Conservation (phyloP, 92 coral and sea anemone species). For the Siderastrea radians region DNA sequence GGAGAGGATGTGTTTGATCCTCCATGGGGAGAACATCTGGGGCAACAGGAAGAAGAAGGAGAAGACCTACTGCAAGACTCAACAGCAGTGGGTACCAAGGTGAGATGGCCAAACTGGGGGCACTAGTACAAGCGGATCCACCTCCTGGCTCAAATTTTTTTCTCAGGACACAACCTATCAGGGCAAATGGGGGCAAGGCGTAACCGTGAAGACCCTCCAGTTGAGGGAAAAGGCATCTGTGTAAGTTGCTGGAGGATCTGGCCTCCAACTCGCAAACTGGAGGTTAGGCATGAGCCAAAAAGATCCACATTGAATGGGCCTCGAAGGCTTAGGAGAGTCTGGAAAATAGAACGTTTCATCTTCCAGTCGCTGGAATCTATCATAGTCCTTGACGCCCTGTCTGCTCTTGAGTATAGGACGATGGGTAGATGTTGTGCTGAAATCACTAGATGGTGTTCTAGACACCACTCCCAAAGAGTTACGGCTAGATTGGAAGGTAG, state of each 20-base stretch:
- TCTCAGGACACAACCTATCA: conserved; percentile 17
- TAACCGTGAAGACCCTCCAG: conserved; percentile 36
- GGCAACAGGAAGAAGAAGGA: background rate
- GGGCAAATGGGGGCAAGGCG: conserved; percentile 64
- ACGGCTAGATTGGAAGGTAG: conserved; percentile 39
- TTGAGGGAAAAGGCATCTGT: conserved; percentile 42
- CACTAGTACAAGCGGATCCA: background rate
- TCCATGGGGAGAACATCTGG: background rate
- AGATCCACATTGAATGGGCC: conserved; percentile 49
- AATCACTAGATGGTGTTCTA: background rate
- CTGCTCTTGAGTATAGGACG: conserved; percentile 52
- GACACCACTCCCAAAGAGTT: conserved; percentile 67
- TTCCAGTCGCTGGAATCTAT: conserved; percentile 48
- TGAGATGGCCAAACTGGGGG: conserved; percentile 30
- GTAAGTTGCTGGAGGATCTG: conserved; percentile 31
- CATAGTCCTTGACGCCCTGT: conserved; percentile 36
- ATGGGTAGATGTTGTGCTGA: conserved; percentile 61
- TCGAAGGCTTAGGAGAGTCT: background rate
- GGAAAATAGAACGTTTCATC: conserved; percentile 27
- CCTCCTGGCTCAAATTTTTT: conserved; percentile 6
- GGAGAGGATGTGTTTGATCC: background rate
- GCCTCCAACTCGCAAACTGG: conserved; percentile 37
- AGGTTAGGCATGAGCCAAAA: conserved; percentile 39
- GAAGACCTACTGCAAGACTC: background rate
- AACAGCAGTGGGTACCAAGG: conserved; percentile 34